A percentile compares a stretch with the other conserved stretches of the same genome.
phyloP scores from a whole-genome alignment of 2,797 vertebrate species.

The Pterois miles region DNA sequence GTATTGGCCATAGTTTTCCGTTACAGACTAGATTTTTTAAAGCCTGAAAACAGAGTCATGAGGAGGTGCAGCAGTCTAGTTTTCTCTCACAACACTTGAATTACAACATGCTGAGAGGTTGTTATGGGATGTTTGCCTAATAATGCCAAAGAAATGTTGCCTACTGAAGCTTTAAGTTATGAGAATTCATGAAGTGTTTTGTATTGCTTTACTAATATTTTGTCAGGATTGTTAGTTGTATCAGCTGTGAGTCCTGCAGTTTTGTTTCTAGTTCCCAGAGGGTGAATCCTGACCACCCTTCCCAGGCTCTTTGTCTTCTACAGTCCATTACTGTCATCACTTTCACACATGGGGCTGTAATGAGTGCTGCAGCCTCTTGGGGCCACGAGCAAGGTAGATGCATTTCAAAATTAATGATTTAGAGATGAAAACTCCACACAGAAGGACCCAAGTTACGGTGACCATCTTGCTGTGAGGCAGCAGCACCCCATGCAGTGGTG shows the following conservation, averaged over 20 bases:
- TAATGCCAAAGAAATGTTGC: no score
- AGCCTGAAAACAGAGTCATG: no score
- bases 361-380: background rate
- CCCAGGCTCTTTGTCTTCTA: background rate
- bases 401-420: background rate
- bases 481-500: no score
- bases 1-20: rapidly evolving
- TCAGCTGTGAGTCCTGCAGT: background rate
- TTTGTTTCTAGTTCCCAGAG: background rate
- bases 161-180: no score
- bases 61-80: no score
- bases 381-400: background rate
- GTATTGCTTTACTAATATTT: background rate
- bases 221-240: background rate
- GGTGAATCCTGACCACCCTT: background rate
- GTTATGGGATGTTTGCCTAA: no score
- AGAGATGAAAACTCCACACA: background rate
- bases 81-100: no score
- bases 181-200: background rate
- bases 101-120: no score
- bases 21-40: no score
- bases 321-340: background rate
- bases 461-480: no score
- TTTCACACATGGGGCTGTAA: background rate
- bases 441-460: no score